These are phyloP conservation scores for Amphiprion percula DNA, from an alignment of 2,113 vertebrate species.

Conservation along the genomic window DNA sequence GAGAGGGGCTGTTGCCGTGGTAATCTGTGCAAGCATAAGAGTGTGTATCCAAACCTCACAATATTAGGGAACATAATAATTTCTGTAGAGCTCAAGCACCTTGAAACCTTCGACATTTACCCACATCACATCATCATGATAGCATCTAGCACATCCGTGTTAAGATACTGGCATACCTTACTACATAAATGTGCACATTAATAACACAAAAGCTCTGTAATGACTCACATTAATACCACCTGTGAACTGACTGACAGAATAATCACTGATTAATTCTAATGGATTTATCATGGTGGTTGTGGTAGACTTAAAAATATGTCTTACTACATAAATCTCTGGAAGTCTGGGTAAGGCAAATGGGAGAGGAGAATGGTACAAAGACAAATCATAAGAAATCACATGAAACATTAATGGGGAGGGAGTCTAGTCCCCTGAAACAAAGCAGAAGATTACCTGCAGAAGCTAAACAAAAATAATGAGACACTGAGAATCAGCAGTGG, in stretches of 20 bases:
- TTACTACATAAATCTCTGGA: not conserved
- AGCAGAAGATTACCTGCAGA: conserved; percentile 60
- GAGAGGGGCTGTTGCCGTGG: not conserved
- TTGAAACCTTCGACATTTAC: not conserved
- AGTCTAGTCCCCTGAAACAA: conserved; percentile 39
- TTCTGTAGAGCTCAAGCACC: not conserved
- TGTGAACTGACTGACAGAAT: not conserved
- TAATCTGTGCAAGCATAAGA: not conserved
- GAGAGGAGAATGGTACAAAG: conserved; percentile 37
- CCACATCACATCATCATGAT: not conserved
- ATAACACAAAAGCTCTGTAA: not conserved
- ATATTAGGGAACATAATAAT: no score
- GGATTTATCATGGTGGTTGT: not conserved
- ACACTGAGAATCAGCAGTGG: conserved; percentile 48
- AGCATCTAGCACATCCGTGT: not conserved
- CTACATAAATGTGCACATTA: conserved; percentile 4
- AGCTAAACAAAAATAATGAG: conserved; percentile 66
- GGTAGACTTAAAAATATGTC: not conserved
- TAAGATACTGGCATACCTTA: not conserved
- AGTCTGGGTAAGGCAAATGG: conserved; percentile 11
- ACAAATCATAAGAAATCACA: conserved; percentile 39
- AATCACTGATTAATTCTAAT: conserved; percentile 16
- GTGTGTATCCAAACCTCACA: no score
- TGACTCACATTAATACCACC: not conserved
- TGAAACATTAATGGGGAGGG: conserved; percentile 40